A percentile compares a stretch with the other conserved stretches of the same genome.
Conservation (phyloP, 2,888 invertebrate genomes). For the Mythimna loreyi region DNA sequence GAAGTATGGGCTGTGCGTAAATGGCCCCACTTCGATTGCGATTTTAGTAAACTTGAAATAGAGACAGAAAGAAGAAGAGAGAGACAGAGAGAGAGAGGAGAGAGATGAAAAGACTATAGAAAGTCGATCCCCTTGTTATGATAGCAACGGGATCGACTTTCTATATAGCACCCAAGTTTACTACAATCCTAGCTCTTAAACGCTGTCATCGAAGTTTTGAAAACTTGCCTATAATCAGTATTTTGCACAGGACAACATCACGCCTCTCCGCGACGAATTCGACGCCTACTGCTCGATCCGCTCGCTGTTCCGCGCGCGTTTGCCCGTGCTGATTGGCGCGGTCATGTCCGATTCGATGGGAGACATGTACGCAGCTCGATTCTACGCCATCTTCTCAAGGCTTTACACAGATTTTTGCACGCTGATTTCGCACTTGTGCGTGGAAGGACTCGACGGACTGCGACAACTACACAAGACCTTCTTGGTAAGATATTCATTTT, state of each 20-base stretch:
- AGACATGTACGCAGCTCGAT: slow-evolving; percentile 70
- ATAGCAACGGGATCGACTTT: too few relatives aligned
- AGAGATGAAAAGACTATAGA: too few relatives aligned
- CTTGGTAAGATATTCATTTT: slow-evolving; percentile 67
- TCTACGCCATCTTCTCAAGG: slow-evolving; percentile 74
- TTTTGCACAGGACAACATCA: slow-evolving; percentile 62
- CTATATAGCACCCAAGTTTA: not conserved
- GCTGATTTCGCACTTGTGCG: slow-evolving; percentile 71
- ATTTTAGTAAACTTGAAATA: too few relatives aligned
- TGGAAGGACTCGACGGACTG: slow-evolving; percentile 71
- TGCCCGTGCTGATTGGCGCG: slow-evolving; percentile 74
- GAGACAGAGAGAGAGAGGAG: too few relatives aligned
- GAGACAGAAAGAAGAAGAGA: too few relatives aligned
- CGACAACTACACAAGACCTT: slow-evolving; percentile 67
- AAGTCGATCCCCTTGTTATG: too few relatives aligned
- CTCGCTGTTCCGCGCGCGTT: slow-evolving; percentile 69
- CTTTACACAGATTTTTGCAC: slow-evolving; percentile 78
- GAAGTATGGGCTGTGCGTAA: too few relatives aligned
- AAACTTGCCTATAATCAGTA: not conserved
- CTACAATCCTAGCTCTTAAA: not conserved
- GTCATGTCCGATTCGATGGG: slow-evolving; percentile 69
- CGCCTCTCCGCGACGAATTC: slow-evolving; percentile 67
- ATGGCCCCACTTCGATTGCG: too few relatives aligned
- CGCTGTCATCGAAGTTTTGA: not conserved
- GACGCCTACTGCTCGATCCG: slow-evolving; percentile 71